Conservation (phyloP, 2,888 invertebrate species). For the Gortyna flavago region DNA sequence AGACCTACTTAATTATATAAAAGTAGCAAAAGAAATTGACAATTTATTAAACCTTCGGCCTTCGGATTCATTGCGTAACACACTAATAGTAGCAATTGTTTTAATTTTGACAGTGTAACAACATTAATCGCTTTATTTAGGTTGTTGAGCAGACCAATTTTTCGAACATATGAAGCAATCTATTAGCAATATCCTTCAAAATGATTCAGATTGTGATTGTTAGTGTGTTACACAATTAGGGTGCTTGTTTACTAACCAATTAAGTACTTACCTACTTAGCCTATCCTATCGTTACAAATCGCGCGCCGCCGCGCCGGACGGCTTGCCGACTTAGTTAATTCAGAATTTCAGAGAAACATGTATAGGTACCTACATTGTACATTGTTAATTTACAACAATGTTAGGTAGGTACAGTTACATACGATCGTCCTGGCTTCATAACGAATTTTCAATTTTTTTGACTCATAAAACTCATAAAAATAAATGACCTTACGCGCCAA, state of each 20-base stretch:
- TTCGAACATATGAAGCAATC: too few relatives aligned
- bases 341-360: slow-evolving; percentile 8
- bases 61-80: too few relatives aligned
- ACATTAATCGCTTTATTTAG: too few relatives aligned
- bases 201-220: too few relatives aligned
- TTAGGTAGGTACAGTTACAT: neutral
- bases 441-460: slow-evolving; percentile 19
- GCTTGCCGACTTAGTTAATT: neutral
- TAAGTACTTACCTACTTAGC: neutral
- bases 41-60: too few relatives aligned
- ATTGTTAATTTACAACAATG: slow-evolving; percentile 27
- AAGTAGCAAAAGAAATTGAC: neutral
- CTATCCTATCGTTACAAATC: neutral
- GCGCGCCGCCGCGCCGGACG: neutral
- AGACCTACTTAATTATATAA: neutral
- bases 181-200: too few relatives aligned
- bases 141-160: too few relatives aligned
- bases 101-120: too few relatives aligned
- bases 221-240: too few relatives aligned
- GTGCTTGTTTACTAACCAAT: neutral
- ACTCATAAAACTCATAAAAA: slow-evolving; percentile 27
- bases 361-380: too few relatives aligned
- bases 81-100: too few relatives aligned
- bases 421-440: neutral
- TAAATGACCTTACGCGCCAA: slow-evolving; percentile 4